Conservation (phyloP, 2,888 invertebrate genomes). For the Scaptomyza tumidula region DNA sequence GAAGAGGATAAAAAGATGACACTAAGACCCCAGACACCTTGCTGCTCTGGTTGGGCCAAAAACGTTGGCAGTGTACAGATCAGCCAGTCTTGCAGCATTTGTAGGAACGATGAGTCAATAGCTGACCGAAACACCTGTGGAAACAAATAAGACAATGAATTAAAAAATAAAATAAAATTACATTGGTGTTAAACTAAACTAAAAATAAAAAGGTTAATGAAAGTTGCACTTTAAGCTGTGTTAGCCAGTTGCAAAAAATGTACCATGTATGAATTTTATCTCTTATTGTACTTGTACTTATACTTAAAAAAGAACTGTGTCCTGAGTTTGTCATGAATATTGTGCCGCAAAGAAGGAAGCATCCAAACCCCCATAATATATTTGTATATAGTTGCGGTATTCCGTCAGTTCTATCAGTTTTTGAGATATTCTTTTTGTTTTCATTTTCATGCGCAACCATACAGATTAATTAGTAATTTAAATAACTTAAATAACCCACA, state of each 20-base stretch:
- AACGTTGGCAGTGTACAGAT: slow-evolving; percentile 85
- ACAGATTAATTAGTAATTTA: too few relatives aligned
- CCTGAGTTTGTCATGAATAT: background rate
- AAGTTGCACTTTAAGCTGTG: too few relatives aligned
- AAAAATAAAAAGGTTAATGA: background rate
- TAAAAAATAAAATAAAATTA: slow-evolving; percentile 34
- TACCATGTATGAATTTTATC: too few relatives aligned
- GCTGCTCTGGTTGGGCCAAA: slow-evolving; percentile 81
- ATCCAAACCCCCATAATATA: background rate
- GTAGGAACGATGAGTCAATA: slow-evolving; percentile 92
- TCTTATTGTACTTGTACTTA: too few relatives aligned
- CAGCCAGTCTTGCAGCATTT: slow-evolving; percentile 95
- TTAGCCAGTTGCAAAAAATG: too few relatives aligned
- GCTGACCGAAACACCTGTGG: slow-evolving; percentile 94
- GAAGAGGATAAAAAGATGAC: slow-evolving; percentile 85
- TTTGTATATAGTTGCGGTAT: background rate
- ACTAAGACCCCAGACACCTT: slow-evolving; percentile 84
- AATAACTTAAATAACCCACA: too few relatives aligned
- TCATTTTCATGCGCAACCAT: too few relatives aligned
- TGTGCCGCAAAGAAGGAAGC: background rate
- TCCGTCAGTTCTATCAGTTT: too few relatives aligned
- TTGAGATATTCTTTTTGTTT: too few relatives aligned
- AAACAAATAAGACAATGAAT: slow-evolving; percentile 39
- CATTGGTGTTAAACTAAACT: slow-evolving; percentile 48
- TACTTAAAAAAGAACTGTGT: too few relatives aligned